These are phyloP conservation scores for Eptesicus fuscus DNA, from an alignment of 2,113 vertebrate genomes.

Conservation along the genomic window DNA sequence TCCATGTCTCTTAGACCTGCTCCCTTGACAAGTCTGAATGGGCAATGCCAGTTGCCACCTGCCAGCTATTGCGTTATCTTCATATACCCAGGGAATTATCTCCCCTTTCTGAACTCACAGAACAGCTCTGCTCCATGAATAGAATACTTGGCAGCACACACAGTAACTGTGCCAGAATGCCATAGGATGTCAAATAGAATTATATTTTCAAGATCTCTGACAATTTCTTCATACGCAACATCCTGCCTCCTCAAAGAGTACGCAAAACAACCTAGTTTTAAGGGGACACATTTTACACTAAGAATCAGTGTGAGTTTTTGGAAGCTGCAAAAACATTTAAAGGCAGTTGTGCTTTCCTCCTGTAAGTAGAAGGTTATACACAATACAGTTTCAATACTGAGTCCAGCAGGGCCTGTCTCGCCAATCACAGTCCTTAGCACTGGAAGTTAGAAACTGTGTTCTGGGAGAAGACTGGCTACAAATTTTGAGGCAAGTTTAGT, in stretches of 20 bases:
- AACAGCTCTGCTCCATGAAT: background rate
- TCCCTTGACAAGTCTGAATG: background rate
- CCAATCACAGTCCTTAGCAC: background rate
- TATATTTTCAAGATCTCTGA: background rate
- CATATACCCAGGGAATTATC: background rate
- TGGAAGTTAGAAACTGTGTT: background rate
- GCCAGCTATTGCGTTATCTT: background rate
- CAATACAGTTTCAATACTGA: background rate
- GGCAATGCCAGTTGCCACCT: background rate
- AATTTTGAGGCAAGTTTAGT: background rate
- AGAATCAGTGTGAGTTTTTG: background rate
- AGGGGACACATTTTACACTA: background rate
- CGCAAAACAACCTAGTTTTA: background rate
- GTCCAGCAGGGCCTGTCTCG: background rate
- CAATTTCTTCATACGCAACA: background rate
- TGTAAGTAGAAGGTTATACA: background rate
- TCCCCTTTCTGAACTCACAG: background rate
- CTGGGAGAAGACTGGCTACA: background rate
- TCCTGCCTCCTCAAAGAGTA: background rate
- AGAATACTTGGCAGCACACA: background rate
- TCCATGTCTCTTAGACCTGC: background rate
- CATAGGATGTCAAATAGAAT: background rate
- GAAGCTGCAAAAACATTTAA: background rate
- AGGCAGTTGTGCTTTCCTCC: background rate
- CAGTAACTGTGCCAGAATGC: background rate